Evolutionary conservation across 1,140 invertebrate genomes (phyloP).

Genomic region (Euwallacea similis): DNA sequence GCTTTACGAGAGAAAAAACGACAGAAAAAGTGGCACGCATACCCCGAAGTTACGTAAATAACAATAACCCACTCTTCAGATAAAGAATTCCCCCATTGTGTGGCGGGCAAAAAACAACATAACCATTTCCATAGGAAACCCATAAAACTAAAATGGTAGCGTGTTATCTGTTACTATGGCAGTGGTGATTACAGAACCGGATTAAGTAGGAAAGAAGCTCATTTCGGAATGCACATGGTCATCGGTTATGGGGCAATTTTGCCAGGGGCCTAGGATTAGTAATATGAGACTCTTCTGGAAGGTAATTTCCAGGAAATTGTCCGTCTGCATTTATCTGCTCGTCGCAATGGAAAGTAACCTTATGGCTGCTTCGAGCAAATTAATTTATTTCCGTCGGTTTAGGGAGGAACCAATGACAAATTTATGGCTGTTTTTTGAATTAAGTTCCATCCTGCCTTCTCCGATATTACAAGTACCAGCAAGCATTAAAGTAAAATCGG

Average conservation of each 20-base stretch:
- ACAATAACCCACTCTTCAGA: constrained; percentile 39
- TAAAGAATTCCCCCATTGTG: constrained; percentile 37
- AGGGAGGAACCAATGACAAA: too few species aligned
- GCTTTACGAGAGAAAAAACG: constrained; percentile 23
- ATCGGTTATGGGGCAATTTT: too few species aligned
- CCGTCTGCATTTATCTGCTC: too few species aligned
- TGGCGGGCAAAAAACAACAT: constrained; percentile 37
- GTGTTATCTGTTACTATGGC: constrained; percentile 30
- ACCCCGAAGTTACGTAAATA: constrained; percentile 32
- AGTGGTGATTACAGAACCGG: constrained; percentile 16
- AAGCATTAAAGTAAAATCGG: constrained; percentile 27
- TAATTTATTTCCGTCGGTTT: too few species aligned
- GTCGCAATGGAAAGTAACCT: too few species aligned
- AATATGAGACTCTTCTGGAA: too few species aligned
- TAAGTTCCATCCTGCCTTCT: constrained; percentile 9
- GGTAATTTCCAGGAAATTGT: too few species aligned
- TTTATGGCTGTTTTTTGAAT: neutral
- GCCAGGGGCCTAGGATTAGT: too few species aligned
- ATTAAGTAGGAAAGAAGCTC: neutral
- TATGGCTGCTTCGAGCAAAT: too few species aligned
- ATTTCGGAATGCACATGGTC: too few species aligned
- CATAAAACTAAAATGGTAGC: constrained; percentile 38
- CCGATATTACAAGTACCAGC: constrained; percentile 22
- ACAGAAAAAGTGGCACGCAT: constrained; percentile 26
- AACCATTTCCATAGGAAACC: constrained; percentile 40